Conservation (phyloP, 1,140 invertebrate species). For the Trichomalopsis sarcophagae region DNA sequence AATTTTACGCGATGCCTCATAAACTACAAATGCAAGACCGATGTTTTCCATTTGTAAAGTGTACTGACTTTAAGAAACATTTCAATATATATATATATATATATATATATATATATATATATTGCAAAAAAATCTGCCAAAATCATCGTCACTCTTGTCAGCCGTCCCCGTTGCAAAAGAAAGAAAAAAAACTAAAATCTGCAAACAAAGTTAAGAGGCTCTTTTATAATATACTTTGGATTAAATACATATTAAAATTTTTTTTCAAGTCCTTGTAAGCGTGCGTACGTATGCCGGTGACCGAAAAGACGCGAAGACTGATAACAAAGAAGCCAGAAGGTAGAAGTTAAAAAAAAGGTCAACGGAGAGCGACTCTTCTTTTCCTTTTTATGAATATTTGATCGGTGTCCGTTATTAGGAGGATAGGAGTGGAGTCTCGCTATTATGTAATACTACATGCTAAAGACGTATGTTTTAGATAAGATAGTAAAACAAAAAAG, state of each 20-base stretch:
- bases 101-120: no score
- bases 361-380: conserved; percentile 37
- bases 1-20: conserved; percentile 12
- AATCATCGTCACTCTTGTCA: conserved; percentile 41
- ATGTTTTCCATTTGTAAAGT: not conserved
- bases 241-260: not conserved
- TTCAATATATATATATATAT: not conserved
- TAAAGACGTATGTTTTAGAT: conserved; percentile 33
- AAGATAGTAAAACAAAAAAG: conserved; percentile 27
- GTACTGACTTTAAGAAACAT: not conserved
- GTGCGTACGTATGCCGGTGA: conserved; percentile 7
- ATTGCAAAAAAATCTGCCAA: conserved; percentile 36
- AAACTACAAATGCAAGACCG: not conserved
- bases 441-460: conserved; percentile 1
- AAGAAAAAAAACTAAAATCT: not conserved
- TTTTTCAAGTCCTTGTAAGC: conserved; percentile 43
- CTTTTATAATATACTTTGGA: not conserved
- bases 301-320: conserved; percentile 49
- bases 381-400: conserved; percentile 34
- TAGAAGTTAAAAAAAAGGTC: conserved; percentile 32
- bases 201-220: not conserved
- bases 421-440: conserved; percentile 21
- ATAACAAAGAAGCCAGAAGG: conserved; percentile 45
- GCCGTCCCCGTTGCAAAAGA: conserved; percentile 17
- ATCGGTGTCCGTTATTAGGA: conserved; percentile 26